phyloP scores from a whole-genome alignment of 2,113 vertebrate species.

The Athene cunicularia region DNA sequence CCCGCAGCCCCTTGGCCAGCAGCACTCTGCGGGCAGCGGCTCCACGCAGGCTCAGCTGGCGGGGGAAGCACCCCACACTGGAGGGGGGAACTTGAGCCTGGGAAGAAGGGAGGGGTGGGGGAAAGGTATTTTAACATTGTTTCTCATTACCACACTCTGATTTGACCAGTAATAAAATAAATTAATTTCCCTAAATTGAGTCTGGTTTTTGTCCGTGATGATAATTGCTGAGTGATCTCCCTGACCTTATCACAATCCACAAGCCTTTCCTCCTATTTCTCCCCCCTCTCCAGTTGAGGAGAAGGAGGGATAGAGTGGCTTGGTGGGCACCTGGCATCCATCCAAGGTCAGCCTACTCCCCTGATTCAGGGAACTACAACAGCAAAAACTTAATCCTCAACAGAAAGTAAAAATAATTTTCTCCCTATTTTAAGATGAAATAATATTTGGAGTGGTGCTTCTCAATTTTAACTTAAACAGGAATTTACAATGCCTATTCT shows the following conservation, averaged over 20 bases:
- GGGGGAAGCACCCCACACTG: neutral
- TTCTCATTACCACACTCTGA: neutral
- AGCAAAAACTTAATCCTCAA: neutral
- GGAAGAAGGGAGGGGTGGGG: neutral
- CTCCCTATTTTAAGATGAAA: neutral
- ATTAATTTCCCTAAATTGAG: neutral
- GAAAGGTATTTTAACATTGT: neutral
- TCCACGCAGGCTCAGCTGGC: neutral
- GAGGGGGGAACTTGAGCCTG: neutral
- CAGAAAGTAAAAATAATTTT: neutral
- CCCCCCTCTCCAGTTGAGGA: neutral
- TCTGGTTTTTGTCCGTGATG: neutral
- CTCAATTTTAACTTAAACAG: neutral
- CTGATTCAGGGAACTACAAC: neutral
- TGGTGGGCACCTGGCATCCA: neutral
- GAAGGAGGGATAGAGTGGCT: neutral
- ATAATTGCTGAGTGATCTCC: neutral
- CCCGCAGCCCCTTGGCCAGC: neutral
- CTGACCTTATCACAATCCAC: neutral
- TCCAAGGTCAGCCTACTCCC: neutral
- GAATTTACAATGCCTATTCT: neutral
- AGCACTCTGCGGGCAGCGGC: rapidly evolving
- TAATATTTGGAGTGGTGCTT: neutral
- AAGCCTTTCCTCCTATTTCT: rapidly evolving
- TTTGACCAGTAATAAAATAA: neutral